A percentile compares a stretch with the other conserved stretches of the same genome.
Evolutionary conservation across 2,113 vertebrate genomes (phyloP).

Genomic region (Garra rufa): DNA sequence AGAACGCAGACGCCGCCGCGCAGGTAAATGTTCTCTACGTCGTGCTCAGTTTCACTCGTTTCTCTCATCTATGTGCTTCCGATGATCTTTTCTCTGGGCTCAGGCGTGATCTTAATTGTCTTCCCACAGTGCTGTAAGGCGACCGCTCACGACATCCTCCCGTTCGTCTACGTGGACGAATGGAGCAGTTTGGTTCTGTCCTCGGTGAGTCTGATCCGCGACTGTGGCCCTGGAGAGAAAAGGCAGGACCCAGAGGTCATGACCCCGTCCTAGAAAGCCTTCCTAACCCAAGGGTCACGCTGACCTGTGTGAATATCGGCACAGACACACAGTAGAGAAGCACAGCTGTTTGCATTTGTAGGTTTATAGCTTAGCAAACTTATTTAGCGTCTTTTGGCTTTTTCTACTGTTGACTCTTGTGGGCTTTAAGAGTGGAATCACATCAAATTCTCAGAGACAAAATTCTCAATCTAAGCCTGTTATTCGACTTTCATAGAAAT

Average conservation of each 20-base stretch:
- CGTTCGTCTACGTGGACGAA: slow-evolving; percentile 72
- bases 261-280: neutral
- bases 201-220: slow-evolving; percentile 61
- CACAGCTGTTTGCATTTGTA: neutral
- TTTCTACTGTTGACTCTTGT: neutral
- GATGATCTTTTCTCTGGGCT: neutral
- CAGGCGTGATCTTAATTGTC: neutral
- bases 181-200: slow-evolving; percentile 62
- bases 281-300: neutral
- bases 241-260: slow-evolving; percentile 23
- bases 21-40: neutral
- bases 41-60: too few species aligned
- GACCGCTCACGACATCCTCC: slow-evolving; percentile 54
- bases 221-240: slow-evolving; percentile 55
- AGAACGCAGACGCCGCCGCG: neutral
- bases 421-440: neutral
- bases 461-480: neutral
- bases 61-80: too few species aligned
- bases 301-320: neutral
- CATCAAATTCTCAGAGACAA: neutral
- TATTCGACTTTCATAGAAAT: neutral
- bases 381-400: neutral
- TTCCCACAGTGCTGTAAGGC: slow-evolving; percentile 67
- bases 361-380: neutral
- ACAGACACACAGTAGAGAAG: neutral